A percentile compares a stretch with the other conserved stretches of the same genome.
Conservation (phyloP, 2,113 vertebrate genomes). For the Nothobranchius furzeri region DNA sequence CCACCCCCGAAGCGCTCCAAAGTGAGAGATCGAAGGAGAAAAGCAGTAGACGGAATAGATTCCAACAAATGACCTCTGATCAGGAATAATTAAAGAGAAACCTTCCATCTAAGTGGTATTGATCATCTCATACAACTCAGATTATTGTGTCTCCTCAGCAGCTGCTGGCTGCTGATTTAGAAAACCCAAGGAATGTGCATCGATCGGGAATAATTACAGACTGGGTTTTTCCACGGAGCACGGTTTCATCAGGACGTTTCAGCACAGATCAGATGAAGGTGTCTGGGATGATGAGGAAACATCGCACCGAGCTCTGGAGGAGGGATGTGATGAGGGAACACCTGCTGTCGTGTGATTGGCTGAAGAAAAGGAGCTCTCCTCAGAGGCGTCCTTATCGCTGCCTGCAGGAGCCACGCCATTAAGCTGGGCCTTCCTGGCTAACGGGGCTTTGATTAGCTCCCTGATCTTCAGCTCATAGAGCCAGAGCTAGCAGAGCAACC, state of each 20-base stretch:
- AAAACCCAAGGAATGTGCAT: constrained; percentile 29
- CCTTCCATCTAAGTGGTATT: constrained; percentile 43
- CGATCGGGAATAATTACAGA: constrained; percentile 48
- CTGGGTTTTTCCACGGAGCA: not conserved
- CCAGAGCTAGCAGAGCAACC: not conserved
- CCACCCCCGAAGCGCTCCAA: not conserved
- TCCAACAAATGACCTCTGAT: constrained; percentile 38
- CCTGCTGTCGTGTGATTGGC: constrained; percentile 62
- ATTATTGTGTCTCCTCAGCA: constrained; percentile 40
- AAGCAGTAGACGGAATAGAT: constrained; percentile 24
- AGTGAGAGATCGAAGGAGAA: constrained; percentile 3
- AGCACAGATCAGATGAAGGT: not conserved
- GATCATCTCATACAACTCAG: constrained; percentile 36
- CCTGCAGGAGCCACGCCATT: constrained; percentile 64
- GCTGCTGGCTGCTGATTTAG: constrained; percentile 18
- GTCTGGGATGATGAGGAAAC: not conserved
- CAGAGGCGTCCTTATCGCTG: constrained; percentile 63
- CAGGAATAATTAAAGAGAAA: constrained; percentile 31
- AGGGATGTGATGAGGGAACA: constrained; percentile 58
- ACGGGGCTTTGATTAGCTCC: constrained; percentile 56
- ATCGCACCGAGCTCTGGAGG: constrained; percentile 8
- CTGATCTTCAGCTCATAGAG: constrained; percentile 43
- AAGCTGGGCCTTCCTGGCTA: constrained; percentile 50
- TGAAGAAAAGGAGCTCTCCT: constrained; percentile 51
- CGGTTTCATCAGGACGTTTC: not conserved